Percentiles rank a stretch among this genome's conserved stretches.
Conservation (phyloP, 2,113 vertebrate species). For the Pollimyrus isidori region DNA sequence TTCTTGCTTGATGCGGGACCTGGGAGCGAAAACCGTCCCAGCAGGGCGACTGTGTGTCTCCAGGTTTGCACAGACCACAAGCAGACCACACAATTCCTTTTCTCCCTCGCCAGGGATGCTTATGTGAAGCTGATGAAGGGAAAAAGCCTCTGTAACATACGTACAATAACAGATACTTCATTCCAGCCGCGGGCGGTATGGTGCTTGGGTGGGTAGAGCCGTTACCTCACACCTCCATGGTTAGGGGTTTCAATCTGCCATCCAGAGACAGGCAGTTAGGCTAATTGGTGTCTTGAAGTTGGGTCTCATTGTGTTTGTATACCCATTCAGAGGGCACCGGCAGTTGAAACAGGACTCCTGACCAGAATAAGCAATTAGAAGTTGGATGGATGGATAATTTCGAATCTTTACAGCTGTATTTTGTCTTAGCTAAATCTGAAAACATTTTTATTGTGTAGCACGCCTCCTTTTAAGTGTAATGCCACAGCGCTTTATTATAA, state of each 20-base stretch:
- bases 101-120: neutral
- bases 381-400: neutral
- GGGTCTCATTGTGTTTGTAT: neutral
- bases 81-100: neutral
- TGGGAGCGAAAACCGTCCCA: neutral
- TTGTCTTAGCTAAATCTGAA: neutral
- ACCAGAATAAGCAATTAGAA: neutral
- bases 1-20: neutral
- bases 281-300: neutral
- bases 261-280: neutral
- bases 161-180: neutral
- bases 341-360: neutral
- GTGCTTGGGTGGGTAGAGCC: neutral
- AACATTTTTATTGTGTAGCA: neutral
- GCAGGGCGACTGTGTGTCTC: neutral
- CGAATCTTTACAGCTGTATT: neutral
- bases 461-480: neutral
- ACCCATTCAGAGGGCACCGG: neutral
- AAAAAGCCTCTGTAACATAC: neutral
- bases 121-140: neutral
- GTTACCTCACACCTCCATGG: neutral
- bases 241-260: neutral
- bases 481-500: neutral
- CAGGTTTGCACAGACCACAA: neutral
- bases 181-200: neutral